These are phyloP conservation scores for Gryon sp. DNA, from an alignment of 1,140 invertebrate genomes.

Conservation along the genomic window DNA sequence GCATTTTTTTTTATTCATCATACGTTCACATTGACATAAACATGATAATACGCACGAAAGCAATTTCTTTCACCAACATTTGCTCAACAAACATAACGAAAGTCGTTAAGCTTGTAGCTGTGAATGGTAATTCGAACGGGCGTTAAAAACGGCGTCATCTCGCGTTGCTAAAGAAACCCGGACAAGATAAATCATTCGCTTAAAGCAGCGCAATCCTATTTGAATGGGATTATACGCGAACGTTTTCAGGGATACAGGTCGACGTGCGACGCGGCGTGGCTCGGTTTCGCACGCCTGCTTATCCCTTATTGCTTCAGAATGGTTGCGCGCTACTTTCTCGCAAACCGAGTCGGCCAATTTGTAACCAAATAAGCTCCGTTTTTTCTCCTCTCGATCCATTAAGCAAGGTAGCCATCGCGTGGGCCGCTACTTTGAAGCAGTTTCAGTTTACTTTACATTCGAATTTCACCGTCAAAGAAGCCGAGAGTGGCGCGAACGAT, in stretches of 20 bases:
- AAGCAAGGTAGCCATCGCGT: too few relatives aligned
- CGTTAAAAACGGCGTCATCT: constrained; percentile 14
- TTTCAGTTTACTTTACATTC: constrained; percentile 62
- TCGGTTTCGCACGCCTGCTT: too few relatives aligned
- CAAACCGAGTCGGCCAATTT: constrained; percentile 57
- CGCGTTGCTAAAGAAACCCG: not conserved
- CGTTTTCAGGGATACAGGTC: constrained; percentile 47
- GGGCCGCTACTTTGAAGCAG: too few relatives aligned
- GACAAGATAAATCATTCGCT: constrained; percentile 48
- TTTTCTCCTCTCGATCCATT: constrained; percentile 69
- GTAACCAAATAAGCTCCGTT: constrained; percentile 69
- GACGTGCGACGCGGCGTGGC: constrained; percentile 27
- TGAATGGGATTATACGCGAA: constrained; percentile 50
- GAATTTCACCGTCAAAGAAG: constrained; percentile 49
- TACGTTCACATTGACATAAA: constrained; percentile 21
- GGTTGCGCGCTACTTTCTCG: constrained; percentile 27
- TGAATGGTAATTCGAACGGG: constrained; percentile 20
- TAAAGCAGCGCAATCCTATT: constrained; percentile 49
- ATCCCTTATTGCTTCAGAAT: constrained; percentile 55
- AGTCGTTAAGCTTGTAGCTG: constrained; percentile 14
- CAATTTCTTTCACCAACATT: constrained; percentile 16
- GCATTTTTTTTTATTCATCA: constrained; percentile 23
- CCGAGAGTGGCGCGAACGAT: constrained; percentile 21
- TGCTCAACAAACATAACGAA: constrained; percentile 16
- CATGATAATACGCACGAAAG: not conserved